Base-by-base conservation (phyloP, 2,888 invertebrate genomes). In the Catocala nupta region DNA sequence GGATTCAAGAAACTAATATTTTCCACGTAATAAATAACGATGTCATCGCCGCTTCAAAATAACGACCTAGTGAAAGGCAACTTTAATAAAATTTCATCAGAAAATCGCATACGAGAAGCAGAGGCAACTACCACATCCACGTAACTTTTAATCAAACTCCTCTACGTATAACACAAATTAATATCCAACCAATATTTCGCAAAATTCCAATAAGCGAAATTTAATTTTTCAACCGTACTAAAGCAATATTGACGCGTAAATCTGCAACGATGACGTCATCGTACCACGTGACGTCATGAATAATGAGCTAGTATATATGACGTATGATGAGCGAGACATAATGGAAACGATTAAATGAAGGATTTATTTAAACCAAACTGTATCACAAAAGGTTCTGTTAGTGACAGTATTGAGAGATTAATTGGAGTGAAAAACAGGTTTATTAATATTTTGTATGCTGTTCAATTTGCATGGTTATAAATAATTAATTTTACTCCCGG, bases 211-310 rank as follows among this genome's bases (percentile, higher is more conserved):
- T 44, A 36, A 25, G 50, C n/a, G 13, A 59, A 62, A 53, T 55
- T 53, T 53, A 56, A 59, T 56, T 56, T 50, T 58, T 63, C 44
- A 62, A 42, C 12, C 36, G 12, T 25, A 52, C 51, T 55, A 54
- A 39, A 8, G 61, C 65, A 52, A 71, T 75, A 77, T 71, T 65
- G 70, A 70, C 55, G 67, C 47, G 50, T 56, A 64, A 73, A 70
- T 75, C 71, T 71, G 68, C 62, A 56, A 52, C 55, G 58, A 59
- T 80, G 77, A 78, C 78, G 80, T 75, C 77, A 79, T 73, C 50
- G 52, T 52, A 55, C 59, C 67, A 64, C 16, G 61, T 81, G 81
- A 80, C 78, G 78, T 77, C 78, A 79, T 76, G 70, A 79, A 79
- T 81, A 83, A 80, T 77, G 77, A 73, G 66, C 13, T 63, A 36